A percentile compares a stretch with the other conserved stretches of the same genome.
Evolutionary conservation across 2,888 invertebrate genomes (phyloP).

Genomic region (Eurois occulta): DNA sequence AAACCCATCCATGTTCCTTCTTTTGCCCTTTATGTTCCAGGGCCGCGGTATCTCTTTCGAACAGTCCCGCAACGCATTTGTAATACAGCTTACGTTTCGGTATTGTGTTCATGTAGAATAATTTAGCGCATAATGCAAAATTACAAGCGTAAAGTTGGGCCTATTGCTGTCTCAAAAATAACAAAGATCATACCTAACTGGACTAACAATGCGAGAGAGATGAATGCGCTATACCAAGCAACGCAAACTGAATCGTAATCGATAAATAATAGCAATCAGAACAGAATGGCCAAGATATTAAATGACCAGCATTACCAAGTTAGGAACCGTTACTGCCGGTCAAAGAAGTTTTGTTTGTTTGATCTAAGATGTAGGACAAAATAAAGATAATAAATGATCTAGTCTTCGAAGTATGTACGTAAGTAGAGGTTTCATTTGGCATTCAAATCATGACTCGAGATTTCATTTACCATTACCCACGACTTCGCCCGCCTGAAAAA

Average conservation of each 20-base stretch:
- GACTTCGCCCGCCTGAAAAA: not conserved
- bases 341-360: constrained; percentile 44
- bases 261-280: constrained; percentile 13
- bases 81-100: no score
- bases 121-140: not conserved
- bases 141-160: not conserved
- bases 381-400: constrained; percentile 5
- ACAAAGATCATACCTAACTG: not conserved
- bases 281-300: constrained; percentile 16
- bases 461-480: not conserved
- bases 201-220: not conserved
- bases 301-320: not conserved
- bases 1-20: no score
- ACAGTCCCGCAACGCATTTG: no score
- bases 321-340: constrained; percentile 21
- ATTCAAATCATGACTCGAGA: not conserved
- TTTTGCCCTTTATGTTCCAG: no score
- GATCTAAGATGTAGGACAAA: constrained; percentile 21
- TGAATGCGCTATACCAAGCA: not conserved
- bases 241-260: not conserved
- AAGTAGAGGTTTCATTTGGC: constrained; percentile 11
- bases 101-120: not conserved
- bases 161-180: not conserved
- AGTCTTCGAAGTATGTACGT: not conserved
- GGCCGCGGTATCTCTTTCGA: no score